phyloP scores from a whole-genome alignment of 2,888 invertebrate genomes.

The Hyposoter didymator region DNA sequence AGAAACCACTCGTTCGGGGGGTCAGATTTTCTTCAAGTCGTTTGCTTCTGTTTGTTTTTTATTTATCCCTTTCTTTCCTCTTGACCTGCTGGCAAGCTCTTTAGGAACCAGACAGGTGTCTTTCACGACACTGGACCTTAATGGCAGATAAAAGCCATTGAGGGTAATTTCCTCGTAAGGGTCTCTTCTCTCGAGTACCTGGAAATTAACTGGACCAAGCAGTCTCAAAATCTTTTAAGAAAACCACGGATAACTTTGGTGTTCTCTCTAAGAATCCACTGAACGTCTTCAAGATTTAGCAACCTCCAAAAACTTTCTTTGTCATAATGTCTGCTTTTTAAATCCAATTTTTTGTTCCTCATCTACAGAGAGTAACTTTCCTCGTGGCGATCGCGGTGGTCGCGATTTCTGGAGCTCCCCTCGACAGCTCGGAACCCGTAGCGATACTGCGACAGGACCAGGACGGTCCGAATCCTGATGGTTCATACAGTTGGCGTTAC shows the following conservation, averaged over 20 bases:
- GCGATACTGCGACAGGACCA: constrained; percentile 78
- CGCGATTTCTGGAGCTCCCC: constrained; percentile 69
- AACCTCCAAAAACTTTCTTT: not conserved
- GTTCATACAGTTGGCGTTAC: constrained; percentile 82
- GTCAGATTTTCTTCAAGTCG: not conserved
- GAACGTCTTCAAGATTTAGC: not conserved
- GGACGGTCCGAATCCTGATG: constrained; percentile 81
- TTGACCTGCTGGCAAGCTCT: not conserved
- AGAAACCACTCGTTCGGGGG: not conserved
- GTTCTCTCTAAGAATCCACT: not conserved
- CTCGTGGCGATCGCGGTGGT: constrained; percentile 51
- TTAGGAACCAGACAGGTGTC: not conserved
- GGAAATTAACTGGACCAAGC: not conserved
- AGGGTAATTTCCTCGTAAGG: not conserved
- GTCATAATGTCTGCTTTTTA: not conserved
- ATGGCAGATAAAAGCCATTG: not conserved
- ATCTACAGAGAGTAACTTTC: constrained; percentile 52
- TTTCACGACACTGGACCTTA: no score
- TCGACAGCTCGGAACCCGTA: constrained; percentile 68
- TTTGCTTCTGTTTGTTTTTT: constrained; percentile 3
- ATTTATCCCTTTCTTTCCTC: not conserved
- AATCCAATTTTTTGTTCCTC: not conserved
- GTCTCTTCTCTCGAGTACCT: not conserved
- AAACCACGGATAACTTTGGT: not conserved
- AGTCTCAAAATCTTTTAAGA: not conserved